Conservation (phyloP, 2,888 invertebrate genomes). For the Plebejus argus region DNA sequence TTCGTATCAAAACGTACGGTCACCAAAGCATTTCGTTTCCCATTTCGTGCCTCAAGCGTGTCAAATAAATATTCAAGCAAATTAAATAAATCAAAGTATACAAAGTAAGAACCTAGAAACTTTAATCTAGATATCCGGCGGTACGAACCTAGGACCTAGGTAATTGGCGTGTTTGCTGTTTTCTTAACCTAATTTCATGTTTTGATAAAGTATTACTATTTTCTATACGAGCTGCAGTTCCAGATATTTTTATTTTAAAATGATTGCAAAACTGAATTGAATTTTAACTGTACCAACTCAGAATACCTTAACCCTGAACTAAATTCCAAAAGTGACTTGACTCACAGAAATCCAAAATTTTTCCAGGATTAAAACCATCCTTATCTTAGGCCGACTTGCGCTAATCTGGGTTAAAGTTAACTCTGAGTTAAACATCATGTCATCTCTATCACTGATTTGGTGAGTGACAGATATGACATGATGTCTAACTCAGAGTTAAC, state of each 20-base stretch:
- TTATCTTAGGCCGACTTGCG: too few relatives aligned
- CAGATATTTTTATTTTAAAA: background rate
- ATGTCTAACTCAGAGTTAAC: too few relatives aligned
- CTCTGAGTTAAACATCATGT: too few relatives aligned
- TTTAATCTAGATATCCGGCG: background rate
- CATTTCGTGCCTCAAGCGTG: background rate
- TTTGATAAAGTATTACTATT: background rate
- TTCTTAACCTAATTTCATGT: background rate
- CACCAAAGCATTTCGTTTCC: background rate
- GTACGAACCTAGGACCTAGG: background rate
- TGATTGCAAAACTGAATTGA: background rate
- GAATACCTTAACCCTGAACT: too few relatives aligned
- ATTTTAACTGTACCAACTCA: too few relatives aligned
- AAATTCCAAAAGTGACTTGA: too few relatives aligned
- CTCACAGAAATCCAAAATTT: too few relatives aligned
- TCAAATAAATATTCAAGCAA: background rate
- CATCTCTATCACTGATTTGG: too few relatives aligned
- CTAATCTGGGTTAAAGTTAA: too few relatives aligned
- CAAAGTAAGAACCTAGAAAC: background rate
- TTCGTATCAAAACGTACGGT: too few relatives aligned
- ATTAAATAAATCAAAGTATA: background rate
- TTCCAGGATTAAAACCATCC: too few relatives aligned
- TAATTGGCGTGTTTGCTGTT: background rate
- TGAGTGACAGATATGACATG: too few relatives aligned
- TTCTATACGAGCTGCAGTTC: background rate